Evolutionary conservation across 2,888 invertebrate genomes (phyloP).

Genomic region (Dasypolia templi): DNA sequence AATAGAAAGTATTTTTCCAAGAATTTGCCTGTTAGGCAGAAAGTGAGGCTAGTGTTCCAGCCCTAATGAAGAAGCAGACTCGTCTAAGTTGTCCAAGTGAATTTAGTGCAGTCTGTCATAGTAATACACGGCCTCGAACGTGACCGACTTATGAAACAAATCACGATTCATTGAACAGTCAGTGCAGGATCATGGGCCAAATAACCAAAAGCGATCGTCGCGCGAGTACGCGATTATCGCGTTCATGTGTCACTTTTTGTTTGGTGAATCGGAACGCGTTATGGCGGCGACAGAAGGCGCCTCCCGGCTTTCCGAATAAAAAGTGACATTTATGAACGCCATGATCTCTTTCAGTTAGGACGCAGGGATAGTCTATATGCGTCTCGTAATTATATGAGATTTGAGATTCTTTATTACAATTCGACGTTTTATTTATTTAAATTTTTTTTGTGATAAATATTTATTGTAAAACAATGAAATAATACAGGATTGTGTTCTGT

Average conservation of each 20-base stretch:
- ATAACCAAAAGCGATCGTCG: too few species aligned
- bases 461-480: slow-evolving; percentile 47
- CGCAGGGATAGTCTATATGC: neutral
- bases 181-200: too few species aligned
- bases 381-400: neutral
- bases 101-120: neutral
- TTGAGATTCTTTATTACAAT: slow-evolving; percentile 16
- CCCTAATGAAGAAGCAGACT: neutral
- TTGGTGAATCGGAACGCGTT: too few species aligned
- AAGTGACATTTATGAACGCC: neutral
- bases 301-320: too few species aligned
- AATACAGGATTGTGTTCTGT: slow-evolving; percentile 20
- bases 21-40: neutral
- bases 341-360: neutral
- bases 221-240: neutral
- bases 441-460: slow-evolving; percentile 32
- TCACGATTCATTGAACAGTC: neutral
- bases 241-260: neutral
- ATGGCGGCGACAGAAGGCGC: too few species aligned
- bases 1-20: neutral
- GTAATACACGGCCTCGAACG: neutral
- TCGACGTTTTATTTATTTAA: slow-evolving; percentile 22
- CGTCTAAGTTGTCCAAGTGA: neutral
- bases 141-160: neutral
- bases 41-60: neutral